Evolutionary conservation across 2,888 invertebrate species (phyloP).

Genomic region (Pollenia amentaria): DNA sequence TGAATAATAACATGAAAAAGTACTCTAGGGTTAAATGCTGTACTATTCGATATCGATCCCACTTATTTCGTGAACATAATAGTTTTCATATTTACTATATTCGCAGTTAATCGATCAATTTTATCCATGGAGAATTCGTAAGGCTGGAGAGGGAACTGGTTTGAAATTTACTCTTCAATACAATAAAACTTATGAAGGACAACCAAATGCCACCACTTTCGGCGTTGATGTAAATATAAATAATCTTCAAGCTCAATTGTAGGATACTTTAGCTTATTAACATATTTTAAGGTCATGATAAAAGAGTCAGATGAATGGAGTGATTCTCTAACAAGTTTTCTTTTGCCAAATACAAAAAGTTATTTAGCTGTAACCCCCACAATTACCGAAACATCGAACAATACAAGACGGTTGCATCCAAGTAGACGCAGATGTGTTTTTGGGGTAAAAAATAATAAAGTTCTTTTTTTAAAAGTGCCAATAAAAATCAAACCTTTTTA

Average conservation of each 20-base stretch:
- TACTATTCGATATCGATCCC: too few species aligned
- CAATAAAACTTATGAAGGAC: conserved; percentile 72
- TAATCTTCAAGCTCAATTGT: not conserved
- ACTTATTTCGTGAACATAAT: not conserved
- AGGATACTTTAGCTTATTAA: not conserved
- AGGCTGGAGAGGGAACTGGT: conserved; percentile 82
- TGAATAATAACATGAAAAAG: too few species aligned
- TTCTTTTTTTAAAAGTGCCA: not conserved
- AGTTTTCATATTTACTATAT: not conserved
- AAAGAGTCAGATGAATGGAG: conserved; percentile 79
- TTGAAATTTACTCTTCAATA: conserved; percentile 76
- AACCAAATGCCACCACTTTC: conserved; percentile 67
- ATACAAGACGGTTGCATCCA: conserved; percentile 75
- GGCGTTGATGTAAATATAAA: conserved; percentile 75
- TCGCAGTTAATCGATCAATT: conserved; percentile 75
- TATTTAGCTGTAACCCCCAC: conserved; percentile 78
- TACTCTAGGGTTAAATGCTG: too few species aligned
- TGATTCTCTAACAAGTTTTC: conserved; percentile 70
- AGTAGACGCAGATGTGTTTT: conserved; percentile 79
- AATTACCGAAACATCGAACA: conserved; percentile 75
- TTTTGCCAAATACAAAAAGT: conserved; percentile 78
- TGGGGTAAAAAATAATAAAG: conserved; percentile 74
- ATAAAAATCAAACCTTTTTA: not conserved
- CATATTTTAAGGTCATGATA: conserved; percentile 77
- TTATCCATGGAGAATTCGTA: conserved; percentile 79